Evolutionary conservation across 2,797 vertebrate genomes (phyloP), one percentile per base, ranked within the genome.

Genomic region (Varecia variegata): DNA sequence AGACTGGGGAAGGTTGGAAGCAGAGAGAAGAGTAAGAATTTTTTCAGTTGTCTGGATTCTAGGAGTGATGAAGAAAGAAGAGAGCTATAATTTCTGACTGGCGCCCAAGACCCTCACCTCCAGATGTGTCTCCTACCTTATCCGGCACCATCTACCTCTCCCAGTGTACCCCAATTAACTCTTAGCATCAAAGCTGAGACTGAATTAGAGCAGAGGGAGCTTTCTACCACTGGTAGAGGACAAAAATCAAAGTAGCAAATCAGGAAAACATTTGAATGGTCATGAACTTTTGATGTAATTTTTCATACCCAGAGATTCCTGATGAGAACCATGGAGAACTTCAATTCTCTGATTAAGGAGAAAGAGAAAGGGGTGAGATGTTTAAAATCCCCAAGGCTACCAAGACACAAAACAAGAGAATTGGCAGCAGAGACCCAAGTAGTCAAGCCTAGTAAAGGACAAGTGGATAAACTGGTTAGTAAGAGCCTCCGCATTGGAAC

Each of bases 351-450:
- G 95, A 96, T 94, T 93, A 97, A 87, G 70, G 65, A 95, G 82
- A 74, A 96, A 95, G 87, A 95, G 88, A 96, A 93, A 97, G 10
- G 93, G 89, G 74, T 88, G 82, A 95, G 95, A 76, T 97, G 95
- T 97, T 97, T 97, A 97, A 97, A 96, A 97, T 97, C 96, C 95
- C 97, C 96, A 97, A 97, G 97, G 95, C 90, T 97, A 98, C 97
- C 85, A 96, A 96, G 89, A 97, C 79, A 97, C 97, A 97, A 96
- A 97, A 96, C 95, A 97, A 96, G 95, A 97, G 83, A 93, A 88
- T 70, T 97, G 96, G 97, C 96, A 97, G 94, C 79, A 3, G 20
- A 83, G 47, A 40, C 30, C 25, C 18, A 50, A 93, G 89, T 52
- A 45, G 73, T 96, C 73, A 68, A 84, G 94, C 54, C 85, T 68